phyloP scores from a whole-genome alignment of 2,888 invertebrate genomes.

The Habrosyne pyritoides region DNA sequence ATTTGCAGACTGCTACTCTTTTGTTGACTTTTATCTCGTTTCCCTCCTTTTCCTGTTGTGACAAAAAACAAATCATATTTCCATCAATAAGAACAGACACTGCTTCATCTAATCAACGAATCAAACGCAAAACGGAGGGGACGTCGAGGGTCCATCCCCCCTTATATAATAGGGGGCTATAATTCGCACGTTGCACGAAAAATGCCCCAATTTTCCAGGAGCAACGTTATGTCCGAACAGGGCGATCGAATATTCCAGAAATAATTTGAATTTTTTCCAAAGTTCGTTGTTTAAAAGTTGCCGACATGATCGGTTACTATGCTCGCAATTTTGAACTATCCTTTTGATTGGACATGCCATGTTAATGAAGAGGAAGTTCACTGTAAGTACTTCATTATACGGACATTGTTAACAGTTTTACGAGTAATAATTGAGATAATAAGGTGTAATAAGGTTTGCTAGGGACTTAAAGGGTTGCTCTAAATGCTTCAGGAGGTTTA shows the following conservation, averaged over 20 bases:
- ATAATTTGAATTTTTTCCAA: neutral
- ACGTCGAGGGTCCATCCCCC: constrained; percentile 11
- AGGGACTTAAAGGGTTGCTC: too few relatives aligned
- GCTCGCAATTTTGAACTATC: neutral
- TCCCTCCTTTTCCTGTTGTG: neutral
- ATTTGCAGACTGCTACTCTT: neutral
- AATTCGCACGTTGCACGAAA: constrained; percentile 39
- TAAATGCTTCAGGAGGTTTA: too few relatives aligned
- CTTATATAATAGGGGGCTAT: constrained; percentile 31
- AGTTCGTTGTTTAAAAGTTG: neutral
- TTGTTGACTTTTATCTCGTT: neutral
- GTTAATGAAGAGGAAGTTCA: neutral
- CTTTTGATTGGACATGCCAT: neutral
- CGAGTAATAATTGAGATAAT: neutral
- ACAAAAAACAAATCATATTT: constrained; percentile 8
- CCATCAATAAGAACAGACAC: constrained; percentile 2
- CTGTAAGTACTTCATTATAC: neutral
- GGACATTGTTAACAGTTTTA: neutral
- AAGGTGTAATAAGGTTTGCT: too few relatives aligned
- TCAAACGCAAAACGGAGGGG: constrained; percentile 36
- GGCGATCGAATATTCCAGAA: neutral
- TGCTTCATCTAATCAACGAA: constrained; percentile 33
- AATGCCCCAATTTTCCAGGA: constrained; percentile 35
- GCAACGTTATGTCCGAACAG: constrained; percentile 23
- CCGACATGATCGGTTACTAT: neutral